Evolutionary conservation across 1,140 invertebrate species (phyloP).

Genomic region (Drosophila asahinai): DNA sequence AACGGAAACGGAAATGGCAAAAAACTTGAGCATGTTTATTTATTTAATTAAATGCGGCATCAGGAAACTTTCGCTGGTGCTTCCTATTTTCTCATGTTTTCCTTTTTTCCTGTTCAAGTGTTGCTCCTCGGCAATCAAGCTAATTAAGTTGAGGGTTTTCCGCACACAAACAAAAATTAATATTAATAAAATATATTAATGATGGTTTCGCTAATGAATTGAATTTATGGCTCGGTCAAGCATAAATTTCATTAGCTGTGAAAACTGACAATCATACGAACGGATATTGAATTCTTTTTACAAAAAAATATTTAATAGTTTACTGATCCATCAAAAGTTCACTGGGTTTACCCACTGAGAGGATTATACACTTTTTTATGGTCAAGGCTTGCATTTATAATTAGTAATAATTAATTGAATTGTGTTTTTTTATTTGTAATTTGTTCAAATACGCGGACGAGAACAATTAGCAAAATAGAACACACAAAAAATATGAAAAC

Average conservation of each 20-base stretch:
- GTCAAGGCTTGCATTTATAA: conserved; percentile 7
- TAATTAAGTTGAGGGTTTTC: conserved; percentile 55
- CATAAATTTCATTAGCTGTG: conserved; percentile 30
- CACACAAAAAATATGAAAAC: not conserved
- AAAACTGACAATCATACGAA: conserved; percentile 11
- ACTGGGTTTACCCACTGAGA: not conserved
- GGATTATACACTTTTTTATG: conserved; percentile 8
- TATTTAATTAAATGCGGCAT: conserved; percentile 76
- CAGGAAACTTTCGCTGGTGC: conserved; percentile 54
- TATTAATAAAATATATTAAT: conserved; percentile 57
- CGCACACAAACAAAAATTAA: conserved; percentile 32
- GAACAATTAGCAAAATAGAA: not conserved
- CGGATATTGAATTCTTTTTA: conserved; percentile 4
- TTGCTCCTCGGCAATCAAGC: conserved; percentile 44
- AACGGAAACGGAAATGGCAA: conserved; percentile 39
- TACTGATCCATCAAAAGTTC: conserved; percentile 5
- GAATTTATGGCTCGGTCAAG: conserved; percentile 26
- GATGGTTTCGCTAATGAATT: conserved; percentile 35
- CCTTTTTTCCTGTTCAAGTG: conserved; percentile 8
- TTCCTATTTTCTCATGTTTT: conserved; percentile 29
- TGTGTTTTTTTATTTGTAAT: conserved; percentile 6
- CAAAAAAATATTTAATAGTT: conserved; percentile 6
- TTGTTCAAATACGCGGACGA: not conserved
- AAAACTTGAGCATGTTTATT: conserved; percentile 72
- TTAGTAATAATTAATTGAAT: conserved; percentile 4